Percentiles rank a stretch among this genome's conserved stretches.
phyloP scores from a whole-genome alignment of 1,140 invertebrate genomes.

The Anastrepha obliqua region DNA sequence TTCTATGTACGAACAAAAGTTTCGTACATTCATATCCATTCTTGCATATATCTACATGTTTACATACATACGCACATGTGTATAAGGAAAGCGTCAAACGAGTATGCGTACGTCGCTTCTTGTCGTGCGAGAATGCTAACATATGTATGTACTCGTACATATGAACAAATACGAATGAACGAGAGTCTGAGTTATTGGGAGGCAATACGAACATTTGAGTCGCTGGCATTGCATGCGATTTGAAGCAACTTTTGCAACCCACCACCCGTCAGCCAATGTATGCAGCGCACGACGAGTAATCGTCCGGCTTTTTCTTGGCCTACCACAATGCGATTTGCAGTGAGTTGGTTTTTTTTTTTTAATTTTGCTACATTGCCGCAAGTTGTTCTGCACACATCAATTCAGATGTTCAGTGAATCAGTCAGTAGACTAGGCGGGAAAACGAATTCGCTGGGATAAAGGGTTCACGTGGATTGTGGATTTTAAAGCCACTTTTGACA shows the following conservation, averaged over 20 bases:
- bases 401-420: background rate
- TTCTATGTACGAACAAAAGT: background rate
- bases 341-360: background rate
- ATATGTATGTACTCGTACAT: background rate
- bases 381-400: background rate
- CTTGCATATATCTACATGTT: background rate
- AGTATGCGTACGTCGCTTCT: background rate
- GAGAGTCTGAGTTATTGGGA: too few relatives aligned
- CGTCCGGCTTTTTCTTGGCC: background rate
- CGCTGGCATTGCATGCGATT: too few relatives aligned
- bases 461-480: too few relatives aligned
- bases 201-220: too few relatives aligned
- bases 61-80: background rate
- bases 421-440: too few relatives aligned
- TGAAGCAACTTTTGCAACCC: background rate
- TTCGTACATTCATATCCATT: background rate
- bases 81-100: background rate
- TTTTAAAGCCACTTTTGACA: too few relatives aligned
- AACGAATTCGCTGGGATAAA: too few relatives aligned
- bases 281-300: background rate
- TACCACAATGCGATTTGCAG: conserved; percentile 5
- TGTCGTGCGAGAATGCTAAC: background rate
- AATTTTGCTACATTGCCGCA: background rate
- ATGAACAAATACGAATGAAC: too few relatives aligned
- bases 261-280: background rate